Evolutionary conservation across 1,140 invertebrate species (phyloP), one percentile per base, ranked within the genome.

Genomic region (Bombus superbus): DNA sequence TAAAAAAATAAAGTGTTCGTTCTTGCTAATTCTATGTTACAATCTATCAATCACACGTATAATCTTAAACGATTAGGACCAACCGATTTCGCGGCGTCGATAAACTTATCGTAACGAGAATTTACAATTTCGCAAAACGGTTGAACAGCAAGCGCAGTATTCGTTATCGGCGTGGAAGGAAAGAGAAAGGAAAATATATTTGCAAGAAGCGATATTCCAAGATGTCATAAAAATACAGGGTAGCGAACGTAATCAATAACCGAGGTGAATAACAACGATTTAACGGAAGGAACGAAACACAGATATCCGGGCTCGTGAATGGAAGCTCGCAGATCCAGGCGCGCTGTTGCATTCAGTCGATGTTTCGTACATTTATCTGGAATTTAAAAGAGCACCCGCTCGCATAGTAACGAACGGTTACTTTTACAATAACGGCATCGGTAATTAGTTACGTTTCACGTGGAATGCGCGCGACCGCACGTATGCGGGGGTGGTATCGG

Each of bases 371-470:
- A 35, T 66, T 47, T 66, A 47, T 32, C 28, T 25, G 28, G 78
- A 53, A 75, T 81, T 85, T 66, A 74, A 81, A 81, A 75, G 44
- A 42, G 53, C 83, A n/a, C 35, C 57, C 38, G 32, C 25, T 11
- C 35, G 78, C 59, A 42, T 47, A 42, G 57, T 85, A 74, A 81
- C 78, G 40, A 74, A 81, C 82, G 73, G 80, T 89, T 89, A 89
- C 88, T 83, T 86, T 86, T 86, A 81, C 80, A 89, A 89, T 89
- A 89, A 89, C 88, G 72, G 68, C 47, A 88, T 89, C 77, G 87
- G 88, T 89, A 89, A 89, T 89, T 89, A 89, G 88, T 89, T 83
- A 89, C 88, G 76, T 89, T 83, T 89, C 78, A 72, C 66, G 68
- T 80, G 87, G 83, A 89, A 86, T 89, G 85, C 86, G 62, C 74